phyloP scores from a whole-genome alignment of 53 echinoderm and acorn worm genomes.

The Patiria pectinifera region DNA sequence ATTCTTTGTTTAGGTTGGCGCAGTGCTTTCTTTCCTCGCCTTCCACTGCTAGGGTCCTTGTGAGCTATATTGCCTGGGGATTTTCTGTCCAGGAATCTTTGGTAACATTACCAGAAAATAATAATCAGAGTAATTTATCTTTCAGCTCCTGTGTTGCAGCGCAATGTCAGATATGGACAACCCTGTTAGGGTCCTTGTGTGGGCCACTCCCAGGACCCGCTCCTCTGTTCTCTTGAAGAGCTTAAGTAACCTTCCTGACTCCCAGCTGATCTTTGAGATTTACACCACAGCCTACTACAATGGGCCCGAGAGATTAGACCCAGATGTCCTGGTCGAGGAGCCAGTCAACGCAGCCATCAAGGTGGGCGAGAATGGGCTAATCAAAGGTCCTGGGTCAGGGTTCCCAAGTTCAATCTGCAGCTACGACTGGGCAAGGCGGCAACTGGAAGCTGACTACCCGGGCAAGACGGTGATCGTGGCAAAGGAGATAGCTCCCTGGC shows the following conservation, averaged over 20 bases:
- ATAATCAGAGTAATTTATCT: not conserved
- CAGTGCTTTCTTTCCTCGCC: too few relatives aligned
- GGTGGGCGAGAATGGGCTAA: not conserved
- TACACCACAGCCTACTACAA: not conserved
- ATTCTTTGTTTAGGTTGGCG: too few relatives aligned
- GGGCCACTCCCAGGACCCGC: slow-evolving; percentile 26
- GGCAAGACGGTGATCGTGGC: slow-evolving; percentile 51
- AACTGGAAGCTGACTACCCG: slow-evolving; percentile 57
- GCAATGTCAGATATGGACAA: not conserved
- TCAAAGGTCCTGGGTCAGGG: slow-evolving; percentile 20
- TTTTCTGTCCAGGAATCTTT: too few relatives aligned
- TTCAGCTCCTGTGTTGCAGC: not conserved
- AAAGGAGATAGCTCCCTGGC: slow-evolving; percentile 42
- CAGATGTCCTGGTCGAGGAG: not conserved
- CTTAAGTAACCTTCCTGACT: slow-evolving; percentile 26
- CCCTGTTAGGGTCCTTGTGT: slow-evolving; percentile 9
- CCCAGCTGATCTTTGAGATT: slow-evolving; percentile 37
- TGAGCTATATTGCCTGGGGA: too few relatives aligned
- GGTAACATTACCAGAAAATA: too few relatives aligned
- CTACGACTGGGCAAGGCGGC: slow-evolving; percentile 30
- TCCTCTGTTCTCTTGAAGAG: slow-evolving; percentile 47
- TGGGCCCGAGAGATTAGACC: slow-evolving; percentile 10
- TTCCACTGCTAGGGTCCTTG: too few relatives aligned
- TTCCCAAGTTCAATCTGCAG: slow-evolving; percentile 26
- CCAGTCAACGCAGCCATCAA: not conserved